Evolutionary conservation across 2,888 invertebrate species (phyloP), one percentile per base, ranked within the genome.

Genomic region (Pandemis heparana): DNA sequence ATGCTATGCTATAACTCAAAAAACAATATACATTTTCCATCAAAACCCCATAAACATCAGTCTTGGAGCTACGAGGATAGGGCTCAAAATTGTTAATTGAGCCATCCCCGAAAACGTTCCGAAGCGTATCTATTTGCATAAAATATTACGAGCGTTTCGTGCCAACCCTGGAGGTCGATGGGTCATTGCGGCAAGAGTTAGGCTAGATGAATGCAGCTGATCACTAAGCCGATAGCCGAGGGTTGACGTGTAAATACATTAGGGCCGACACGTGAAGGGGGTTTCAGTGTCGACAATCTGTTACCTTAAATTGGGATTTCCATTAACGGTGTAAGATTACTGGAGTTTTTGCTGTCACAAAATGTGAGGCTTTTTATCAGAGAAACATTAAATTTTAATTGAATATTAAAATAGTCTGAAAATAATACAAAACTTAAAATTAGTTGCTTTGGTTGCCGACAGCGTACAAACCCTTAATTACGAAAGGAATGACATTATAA

Each of bases 121-220:
- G 43, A 69, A 75, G 76, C 75, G 74, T 14, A 60, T 60, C n/a
- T 80, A 82, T 86, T 86, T 85, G 79, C 85, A 83, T 88, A 86
- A 90, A 87, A 86, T 89, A 90, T 89, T 82, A 83, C 85, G 81
- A 82, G 82, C 86, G 84, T 85, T 86, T 84, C 79, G 79, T 81
- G 75, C 75, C 83, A 84, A 79, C 80, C 81, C 80, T 79, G 79
- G 78, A 84, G 87, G 86, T 85, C 80, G 84, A 86, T 86, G 87
- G 89, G 87, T 86, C 84, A 88, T 85, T 87, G 87, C 84, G 83
- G 80, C 83, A 84, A 76, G 87, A 88, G 89, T 90, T 89, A 89
- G 87, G 86, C 87, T 84, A 88, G 91, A 92, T 88, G 87, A 88
- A 92, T 92, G 89, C 80, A 84, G 81, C 77, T 81, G 87, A 88